These are phyloP conservation scores for Drosophila sturtevanti DNA, from an alignment of 1,140 invertebrate species.

Conservation along the genomic window DNA sequence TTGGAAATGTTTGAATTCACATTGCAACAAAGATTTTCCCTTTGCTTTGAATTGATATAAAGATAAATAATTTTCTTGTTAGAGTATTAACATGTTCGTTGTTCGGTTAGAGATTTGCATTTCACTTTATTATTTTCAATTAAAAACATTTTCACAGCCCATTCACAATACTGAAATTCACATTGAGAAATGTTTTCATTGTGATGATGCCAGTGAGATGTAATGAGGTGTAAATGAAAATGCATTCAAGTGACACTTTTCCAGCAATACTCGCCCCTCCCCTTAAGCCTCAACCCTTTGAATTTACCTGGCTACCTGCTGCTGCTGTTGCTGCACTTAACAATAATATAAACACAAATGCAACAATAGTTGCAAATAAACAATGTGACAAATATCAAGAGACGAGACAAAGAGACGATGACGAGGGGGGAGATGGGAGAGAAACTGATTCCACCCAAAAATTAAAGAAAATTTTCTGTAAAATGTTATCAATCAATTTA, in stretches of 20 bases:
- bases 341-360: conserved; percentile 58
- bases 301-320: neutral
- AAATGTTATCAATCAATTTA: neutral
- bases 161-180: conserved; percentile 56
- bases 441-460: neutral
- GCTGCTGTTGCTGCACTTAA: conserved; percentile 59
- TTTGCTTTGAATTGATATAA: neutral
- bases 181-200: conserved; percentile 37
- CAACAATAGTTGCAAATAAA: conserved; percentile 34
- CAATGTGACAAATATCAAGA: conserved; percentile 33
- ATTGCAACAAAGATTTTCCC: too few relatives aligned
- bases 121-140: conserved; percentile 81
- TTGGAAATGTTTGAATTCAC: neutral
- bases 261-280: too few relatives aligned
- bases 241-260: conserved; percentile 78
- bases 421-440: conserved; percentile 9
- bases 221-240: conserved; percentile 80
- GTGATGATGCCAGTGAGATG: conserved; percentile 68
- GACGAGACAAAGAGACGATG: neutral
- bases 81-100: conserved; percentile 24
- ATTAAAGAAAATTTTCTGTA: neutral
- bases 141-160: conserved; percentile 75
- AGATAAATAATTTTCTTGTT: neutral
- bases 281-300: neutral
- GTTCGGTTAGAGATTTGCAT: conserved; percentile 34